These are phyloP conservation scores for Myanophis thanlyinensis DNA, from an alignment of 2,113 vertebrate genomes.

Conservation along the genomic window DNA sequence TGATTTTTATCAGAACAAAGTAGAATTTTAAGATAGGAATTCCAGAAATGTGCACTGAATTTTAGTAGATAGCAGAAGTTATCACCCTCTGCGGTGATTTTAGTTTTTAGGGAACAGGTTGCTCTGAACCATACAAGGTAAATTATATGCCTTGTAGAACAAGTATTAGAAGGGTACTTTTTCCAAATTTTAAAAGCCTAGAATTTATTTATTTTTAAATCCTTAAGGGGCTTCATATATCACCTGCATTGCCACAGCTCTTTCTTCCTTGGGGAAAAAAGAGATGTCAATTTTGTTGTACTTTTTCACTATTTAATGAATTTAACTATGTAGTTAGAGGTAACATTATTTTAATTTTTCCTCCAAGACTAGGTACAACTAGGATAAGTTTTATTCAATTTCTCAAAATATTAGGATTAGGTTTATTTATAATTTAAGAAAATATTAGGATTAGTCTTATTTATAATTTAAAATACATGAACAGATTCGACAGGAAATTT, in stretches of 20 bases:
- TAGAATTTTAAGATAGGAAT: neutral
- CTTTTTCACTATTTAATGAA: conserved; percentile 4
- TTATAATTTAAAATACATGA: neutral
- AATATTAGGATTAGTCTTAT: neutral
- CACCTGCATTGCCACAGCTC: neutral
- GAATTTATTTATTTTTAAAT: neutral
- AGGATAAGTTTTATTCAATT: neutral
- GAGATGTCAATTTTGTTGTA: neutral
- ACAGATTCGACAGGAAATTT: neutral
- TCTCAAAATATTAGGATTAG: neutral
- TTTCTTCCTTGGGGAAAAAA: neutral
- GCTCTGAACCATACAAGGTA: neutral
- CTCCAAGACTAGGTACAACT: neutral
- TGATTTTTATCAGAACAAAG: neutral
- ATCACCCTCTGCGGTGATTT: too few species aligned
- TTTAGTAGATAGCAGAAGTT: neutral
- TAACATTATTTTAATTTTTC: neutral
- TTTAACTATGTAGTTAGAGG: neutral
- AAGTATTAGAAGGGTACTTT: neutral
- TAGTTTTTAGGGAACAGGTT: neutral
- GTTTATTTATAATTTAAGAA: too few species aligned
- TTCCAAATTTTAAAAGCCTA: neutral
- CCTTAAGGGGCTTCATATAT: neutral
- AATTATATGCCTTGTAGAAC: neutral
- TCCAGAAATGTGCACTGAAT: neutral